These are phyloP conservation scores for Butorides virescens DNA, from an alignment of 2,113 vertebrate genomes.

Conservation along the genomic window DNA sequence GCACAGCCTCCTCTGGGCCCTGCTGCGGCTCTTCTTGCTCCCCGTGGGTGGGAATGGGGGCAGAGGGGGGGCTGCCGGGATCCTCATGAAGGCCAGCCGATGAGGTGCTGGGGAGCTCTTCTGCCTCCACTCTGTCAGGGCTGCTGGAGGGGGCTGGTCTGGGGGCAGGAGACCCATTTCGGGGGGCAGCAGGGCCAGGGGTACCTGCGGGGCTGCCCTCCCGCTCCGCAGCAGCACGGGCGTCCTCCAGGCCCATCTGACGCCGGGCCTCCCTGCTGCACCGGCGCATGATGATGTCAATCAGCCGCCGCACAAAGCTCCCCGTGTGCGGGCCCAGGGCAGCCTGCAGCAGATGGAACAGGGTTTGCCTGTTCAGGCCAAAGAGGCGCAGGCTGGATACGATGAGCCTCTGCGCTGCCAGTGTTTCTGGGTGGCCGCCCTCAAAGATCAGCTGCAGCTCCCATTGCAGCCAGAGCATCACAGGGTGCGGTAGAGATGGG, in stretches of 20 bases:
- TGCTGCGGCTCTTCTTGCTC: background rate
- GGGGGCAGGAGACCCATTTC: background rate
- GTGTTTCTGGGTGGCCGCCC: rapidly evolving
- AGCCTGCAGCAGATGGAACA: background rate
- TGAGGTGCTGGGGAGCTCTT: background rate
- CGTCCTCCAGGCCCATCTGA: rapidly evolving
- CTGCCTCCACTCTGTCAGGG: background rate
- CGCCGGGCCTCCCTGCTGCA: rapidly evolving
- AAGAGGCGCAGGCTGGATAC: background rate
- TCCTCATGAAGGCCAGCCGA: background rate
- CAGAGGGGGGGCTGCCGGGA: background rate
- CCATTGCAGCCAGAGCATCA: background rate
- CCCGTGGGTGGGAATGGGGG: background rate
- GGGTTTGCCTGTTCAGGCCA: background rate
- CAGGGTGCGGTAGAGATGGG: background rate
- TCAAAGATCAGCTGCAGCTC: background rate
- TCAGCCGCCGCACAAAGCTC: background rate
- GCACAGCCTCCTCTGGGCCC: too few relatives aligned
- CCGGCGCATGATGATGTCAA: rapidly evolving
- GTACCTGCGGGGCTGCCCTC: background rate
- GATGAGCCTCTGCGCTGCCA: background rate
- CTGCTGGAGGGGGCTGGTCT: background rate
- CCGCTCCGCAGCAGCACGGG: rapidly evolving
- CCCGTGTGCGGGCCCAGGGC: rapidly evolving
- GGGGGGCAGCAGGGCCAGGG: background rate